phyloP scores from a whole-genome alignment of 2,888 invertebrate genomes.

The Rhingia campestris region DNA sequence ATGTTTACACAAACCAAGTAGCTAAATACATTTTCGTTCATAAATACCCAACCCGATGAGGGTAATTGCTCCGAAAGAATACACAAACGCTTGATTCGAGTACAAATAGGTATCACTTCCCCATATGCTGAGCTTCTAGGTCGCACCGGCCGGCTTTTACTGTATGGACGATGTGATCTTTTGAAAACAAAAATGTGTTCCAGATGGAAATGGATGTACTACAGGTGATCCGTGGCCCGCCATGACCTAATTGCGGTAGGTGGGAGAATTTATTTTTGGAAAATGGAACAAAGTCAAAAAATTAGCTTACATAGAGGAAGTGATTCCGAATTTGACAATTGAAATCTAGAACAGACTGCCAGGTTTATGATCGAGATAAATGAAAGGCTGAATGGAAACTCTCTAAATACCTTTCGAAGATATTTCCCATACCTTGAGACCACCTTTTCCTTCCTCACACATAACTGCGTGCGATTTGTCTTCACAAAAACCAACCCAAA shows the following conservation, averaged over 20 bases:
- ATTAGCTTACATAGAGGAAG: too few relatives aligned
- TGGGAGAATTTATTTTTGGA: too few relatives aligned
- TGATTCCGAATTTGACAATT: too few relatives aligned
- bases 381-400: too few relatives aligned
- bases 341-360: too few relatives aligned
- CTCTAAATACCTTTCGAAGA: too few relatives aligned
- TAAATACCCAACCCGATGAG: conserved; percentile 16
- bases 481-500: conserved; percentile 7
- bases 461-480: conserved; percentile 22
- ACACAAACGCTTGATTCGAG: not conserved
- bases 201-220: not conserved
- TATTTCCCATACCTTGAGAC: not conserved
- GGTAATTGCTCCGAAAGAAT: conserved; percentile 4
- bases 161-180: not conserved
- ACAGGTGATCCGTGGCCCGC: not conserved
- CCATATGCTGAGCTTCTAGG: conserved; percentile 2
- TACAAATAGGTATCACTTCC: not conserved
- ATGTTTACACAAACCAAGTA: conserved; percentile 28
- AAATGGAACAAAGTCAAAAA: too few relatives aligned
- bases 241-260: too few relatives aligned
- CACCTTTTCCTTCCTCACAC: conserved; percentile 2
- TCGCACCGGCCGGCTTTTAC: conserved; percentile 16
- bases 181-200: not conserved
- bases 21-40: conserved; percentile 23
- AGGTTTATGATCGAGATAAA: too few relatives aligned